Base-by-base conservation (phyloP, 1,140 invertebrate genomes). In the Andricus grossulariae region DNA sequence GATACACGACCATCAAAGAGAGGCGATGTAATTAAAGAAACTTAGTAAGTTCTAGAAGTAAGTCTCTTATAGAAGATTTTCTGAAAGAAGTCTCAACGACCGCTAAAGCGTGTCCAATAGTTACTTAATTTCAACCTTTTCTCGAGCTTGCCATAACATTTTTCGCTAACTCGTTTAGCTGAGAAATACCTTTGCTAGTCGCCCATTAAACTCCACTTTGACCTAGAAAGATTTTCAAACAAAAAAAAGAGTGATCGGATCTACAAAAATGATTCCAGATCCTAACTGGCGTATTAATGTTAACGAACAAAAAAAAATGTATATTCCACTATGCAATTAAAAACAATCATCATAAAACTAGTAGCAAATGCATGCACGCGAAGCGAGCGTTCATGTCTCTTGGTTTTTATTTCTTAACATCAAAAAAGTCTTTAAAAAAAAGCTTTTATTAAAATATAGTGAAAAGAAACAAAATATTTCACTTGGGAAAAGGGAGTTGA, bases 91-190 rank as follows among this genome's bases (percentile, higher is more conserved):
- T 32, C 15, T 39, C 60, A 39, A 66, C 60, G 60, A 66, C 60
- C 32, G 60, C 60, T 39, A 66, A 45, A 39, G 15, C 60, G 25
- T 39, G 60, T 66, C 32, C 60, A 66, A 66, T 32, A 66, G 60
- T 66, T 66, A 66, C 60, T n/a, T 66, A 39, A 66, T 66, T 66
- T 66, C 60, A 66, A 39, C 60, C 60, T 66, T 45, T 66, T 66
- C 60, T 39, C 25, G 60, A 66, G 60, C 60, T 66, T 15, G 32
- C 60, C n/a, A 66, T 66, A 66, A 66, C 32, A 66, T 66, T 66
- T 66, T 66, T 45, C 60, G 60, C n/a, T 66, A 66, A 66, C 60
- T 66, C 25, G 25, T 66, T 66, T 66, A 66, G 39, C 13, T 32
- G 60, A 66, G 15, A 66, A 66, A 66, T 66, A 15, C 60, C 60